phyloP scores from a whole-genome alignment of 2,797 vertebrate species.

The Scleropages formosus region DNA sequence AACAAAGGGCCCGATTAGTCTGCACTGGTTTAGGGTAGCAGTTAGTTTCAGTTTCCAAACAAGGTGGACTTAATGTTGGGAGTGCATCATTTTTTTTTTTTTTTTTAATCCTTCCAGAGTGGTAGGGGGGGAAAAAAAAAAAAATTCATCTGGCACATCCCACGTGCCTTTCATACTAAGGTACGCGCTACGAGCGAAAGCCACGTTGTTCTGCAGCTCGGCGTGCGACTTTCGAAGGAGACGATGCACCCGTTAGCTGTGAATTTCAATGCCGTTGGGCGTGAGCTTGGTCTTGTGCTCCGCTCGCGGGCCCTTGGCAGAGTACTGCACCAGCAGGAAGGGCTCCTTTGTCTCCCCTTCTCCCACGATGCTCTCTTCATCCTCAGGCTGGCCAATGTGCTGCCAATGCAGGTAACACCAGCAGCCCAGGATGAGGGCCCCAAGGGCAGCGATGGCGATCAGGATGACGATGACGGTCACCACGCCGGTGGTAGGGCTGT shows the following conservation, averaged over 20 bases:
- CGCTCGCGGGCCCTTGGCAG: slow-evolving; percentile 73
- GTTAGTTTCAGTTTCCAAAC: background rate
- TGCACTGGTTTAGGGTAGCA: background rate
- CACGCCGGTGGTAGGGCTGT: slow-evolving; percentile 81
- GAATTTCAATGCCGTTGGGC: slow-evolving; percentile 64
- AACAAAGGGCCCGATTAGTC: background rate
- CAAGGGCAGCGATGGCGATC: slow-evolving; percentile 80
- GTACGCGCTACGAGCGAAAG: background rate
- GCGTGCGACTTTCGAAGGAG: background rate
- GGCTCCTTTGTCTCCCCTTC: slow-evolving; percentile 86
- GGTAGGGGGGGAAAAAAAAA: background rate
- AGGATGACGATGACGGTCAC: slow-evolving; percentile 82
- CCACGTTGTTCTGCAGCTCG: background rate
- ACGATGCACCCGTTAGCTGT: slow-evolving; percentile 57
- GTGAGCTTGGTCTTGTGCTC: slow-evolving; percentile 79
- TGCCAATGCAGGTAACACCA: slow-evolving; percentile 85
- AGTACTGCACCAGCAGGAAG: slow-evolving; percentile 83
- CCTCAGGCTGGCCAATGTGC: slow-evolving; percentile 78
- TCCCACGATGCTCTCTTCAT: slow-evolving; percentile 84
- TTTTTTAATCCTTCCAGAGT: background rate
- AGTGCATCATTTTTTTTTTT: background rate
- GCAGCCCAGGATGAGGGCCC: slow-evolving; percentile 82
- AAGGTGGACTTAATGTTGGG: background rate
- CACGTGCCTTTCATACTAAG: background rate
- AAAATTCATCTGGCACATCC: background rate